Conservation (phyloP, 2,888 invertebrate species). For the Nymphalis c-album region DNA sequence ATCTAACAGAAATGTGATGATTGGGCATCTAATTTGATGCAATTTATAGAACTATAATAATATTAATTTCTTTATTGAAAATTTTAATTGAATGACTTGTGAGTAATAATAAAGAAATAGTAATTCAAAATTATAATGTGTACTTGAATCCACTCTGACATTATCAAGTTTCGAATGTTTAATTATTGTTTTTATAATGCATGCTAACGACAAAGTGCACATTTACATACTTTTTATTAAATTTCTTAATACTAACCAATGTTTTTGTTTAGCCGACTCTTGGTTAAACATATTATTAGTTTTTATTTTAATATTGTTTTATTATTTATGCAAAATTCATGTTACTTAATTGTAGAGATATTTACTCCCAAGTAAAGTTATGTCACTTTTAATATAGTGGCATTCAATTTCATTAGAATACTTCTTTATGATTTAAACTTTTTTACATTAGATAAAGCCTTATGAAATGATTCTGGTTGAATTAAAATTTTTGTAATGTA, state of each 20-base stretch:
- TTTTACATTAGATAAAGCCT: constrained; percentile 55
- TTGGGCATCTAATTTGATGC: background rate
- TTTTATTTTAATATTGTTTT: constrained; percentile 37
- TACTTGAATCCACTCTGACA: background rate
- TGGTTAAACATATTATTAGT: constrained; percentile 29
- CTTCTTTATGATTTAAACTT: constrained; percentile 41
- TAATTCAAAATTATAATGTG: constrained; percentile 2
- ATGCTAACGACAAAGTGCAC: background rate
- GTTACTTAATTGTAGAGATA: constrained; percentile 63
- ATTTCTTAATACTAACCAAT: constrained; percentile 9
- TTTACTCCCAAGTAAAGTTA: constrained; percentile 24
- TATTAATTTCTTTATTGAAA: background rate
- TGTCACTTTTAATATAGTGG: constrained; percentile 19
- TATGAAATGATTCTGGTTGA: constrained; percentile 67
- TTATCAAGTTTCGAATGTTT: background rate
- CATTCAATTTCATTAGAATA: constrained; percentile 31
- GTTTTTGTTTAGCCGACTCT: constrained; percentile 19
- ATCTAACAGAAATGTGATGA: constrained; percentile 7
- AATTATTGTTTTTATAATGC: background rate
- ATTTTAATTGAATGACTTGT: too few relatives aligned
- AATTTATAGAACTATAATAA: background rate
- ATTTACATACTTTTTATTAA: constrained; percentile 2
- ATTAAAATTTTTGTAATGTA: constrained; percentile 75
- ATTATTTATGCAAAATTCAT: constrained; percentile 48
- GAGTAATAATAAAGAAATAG: background rate